These are phyloP conservation scores for Babyrousa celebensis DNA, from an alignment of 2,797 vertebrate genomes.

Conservation along the genomic window DNA sequence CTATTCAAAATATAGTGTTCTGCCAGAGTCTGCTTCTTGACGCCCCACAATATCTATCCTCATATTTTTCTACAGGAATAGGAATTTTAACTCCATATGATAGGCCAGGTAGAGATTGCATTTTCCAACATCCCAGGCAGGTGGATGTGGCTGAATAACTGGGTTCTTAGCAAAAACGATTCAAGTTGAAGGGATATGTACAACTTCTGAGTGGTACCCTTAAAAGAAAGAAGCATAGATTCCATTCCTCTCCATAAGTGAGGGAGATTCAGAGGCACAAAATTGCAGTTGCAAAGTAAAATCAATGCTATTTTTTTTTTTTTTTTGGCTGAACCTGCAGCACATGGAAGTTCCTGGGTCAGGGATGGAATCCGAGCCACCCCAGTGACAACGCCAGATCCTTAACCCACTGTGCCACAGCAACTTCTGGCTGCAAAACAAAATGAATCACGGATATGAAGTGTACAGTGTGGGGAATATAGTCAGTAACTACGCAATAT, in stretches of 20 bases:
- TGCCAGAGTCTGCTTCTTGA: neutral
- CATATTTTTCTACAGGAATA: slow-evolving; percentile 33
- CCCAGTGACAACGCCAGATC: too few species aligned
- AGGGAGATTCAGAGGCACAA: neutral
- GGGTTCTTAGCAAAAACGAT: neutral
- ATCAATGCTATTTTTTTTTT: neutral
- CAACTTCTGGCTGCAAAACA: too few species aligned
- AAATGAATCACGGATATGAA: too few species aligned
- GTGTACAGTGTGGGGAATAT: too few species aligned
- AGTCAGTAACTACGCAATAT: too few species aligned
- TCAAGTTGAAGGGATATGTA: neutral
- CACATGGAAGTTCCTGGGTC: too few species aligned
- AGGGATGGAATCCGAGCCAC: too few species aligned
- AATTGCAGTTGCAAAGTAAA: neutral
- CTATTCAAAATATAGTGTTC: slow-evolving; percentile 1
- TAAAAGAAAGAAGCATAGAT: neutral
- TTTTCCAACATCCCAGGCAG: slow-evolving; percentile 11
- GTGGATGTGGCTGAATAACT: neutral
- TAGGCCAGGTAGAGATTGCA: neutral
- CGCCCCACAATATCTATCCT: neutral
- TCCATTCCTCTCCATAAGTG: neutral
- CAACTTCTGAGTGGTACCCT: neutral
- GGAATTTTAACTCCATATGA: slow-evolving; percentile 16
- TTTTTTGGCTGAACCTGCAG: too few species aligned
- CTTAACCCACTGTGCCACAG: too few species aligned